phyloP scores from a whole-genome alignment of 1,140 invertebrate genomes.

The Orchesella cincta region DNA sequence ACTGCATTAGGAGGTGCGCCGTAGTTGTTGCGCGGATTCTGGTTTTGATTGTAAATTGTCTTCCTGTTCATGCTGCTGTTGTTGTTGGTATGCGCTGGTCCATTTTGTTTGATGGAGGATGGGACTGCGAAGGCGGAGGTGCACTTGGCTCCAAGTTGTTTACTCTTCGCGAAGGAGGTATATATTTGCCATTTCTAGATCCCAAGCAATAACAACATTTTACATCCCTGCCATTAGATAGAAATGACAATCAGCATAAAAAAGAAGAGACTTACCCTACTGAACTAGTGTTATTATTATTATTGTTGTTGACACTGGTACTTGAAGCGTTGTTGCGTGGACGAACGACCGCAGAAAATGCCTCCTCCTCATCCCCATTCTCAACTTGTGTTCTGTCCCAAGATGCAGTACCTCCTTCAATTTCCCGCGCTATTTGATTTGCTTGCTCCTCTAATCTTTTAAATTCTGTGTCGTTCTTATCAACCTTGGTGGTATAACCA shows the following conservation, averaged over 20 bases:
- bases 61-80: conserved; percentile 33
- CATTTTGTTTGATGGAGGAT: conserved; percentile 42
- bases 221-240: not conserved
- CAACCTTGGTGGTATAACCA: conserved; percentile 83
- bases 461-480: conserved; percentile 80
- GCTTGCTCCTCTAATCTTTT: conserved; percentile 77
- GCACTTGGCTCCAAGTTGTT: conserved; percentile 46
- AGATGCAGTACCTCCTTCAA: conserved; percentile 79
- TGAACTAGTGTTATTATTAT: conserved; percentile 23
- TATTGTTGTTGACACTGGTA: conserved; percentile 26
- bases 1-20: conserved; percentile 20
- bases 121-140: conserved; percentile 25
- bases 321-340: conserved; percentile 31
- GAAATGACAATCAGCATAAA: not conserved
- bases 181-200: conserved; percentile 66
- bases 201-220: not conserved
- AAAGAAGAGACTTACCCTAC: conserved; percentile 16
- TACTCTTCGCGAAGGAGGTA: conserved; percentile 69
- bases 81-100: conserved; percentile 40
- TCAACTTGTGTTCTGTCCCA: conserved; percentile 79
- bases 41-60: conserved; percentile 39
- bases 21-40: conserved; percentile 39
- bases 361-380: conserved; percentile 84
- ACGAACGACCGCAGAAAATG: conserved; percentile 63
- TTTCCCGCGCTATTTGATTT: conserved; percentile 82